Base-by-base conservation (phyloP, 2,888 invertebrate species). In the Muscina levida region DNA sequence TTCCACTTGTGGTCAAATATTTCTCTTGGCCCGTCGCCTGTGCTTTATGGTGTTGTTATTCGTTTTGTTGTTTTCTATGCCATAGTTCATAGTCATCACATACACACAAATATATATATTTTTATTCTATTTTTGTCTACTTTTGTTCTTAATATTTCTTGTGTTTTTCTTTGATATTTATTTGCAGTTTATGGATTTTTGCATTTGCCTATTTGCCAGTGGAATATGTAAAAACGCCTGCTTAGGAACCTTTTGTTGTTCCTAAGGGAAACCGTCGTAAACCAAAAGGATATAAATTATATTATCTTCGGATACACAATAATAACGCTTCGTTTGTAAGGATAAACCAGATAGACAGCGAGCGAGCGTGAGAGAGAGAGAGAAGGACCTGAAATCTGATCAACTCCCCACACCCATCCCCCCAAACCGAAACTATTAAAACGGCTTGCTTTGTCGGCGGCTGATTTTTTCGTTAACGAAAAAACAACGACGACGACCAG, bases 181-280 rank as follows among this genome's bases (percentile, higher is more conserved):
- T 84, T 88, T 88, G 86, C 88, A 88, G 88, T 88, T 87, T 86
- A 87, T 87, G 86, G 87, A 87, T 87, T 87, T 87, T 87, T 87
- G 87, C 87, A 87, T 87, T 84, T 86, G 85, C 83, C 84, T 85
- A 3, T 76, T 79, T 57, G 76, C 57, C 51, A 73, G 82, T 83
- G 85, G 85, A 88, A 86, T 86, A 87, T 88, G 87, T 88, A 87
- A 87, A 86, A 85, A 81, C 83, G 84, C 71, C 81, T 82, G 80
- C 67, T 82, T 79, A 74, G 81, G 79, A 80, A 77, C 77, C 59
- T 67, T 77, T 77, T 66, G 77, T 71, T 74, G 73, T 72, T 81
- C 77, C 85, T 84, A 84, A 83, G 83, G 82, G 75, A 79, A 24
- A 72, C 56, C 77, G n/a, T n/a, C 44, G 76, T 51, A 62, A 15